Evolutionary conservation across 2,113 vertebrate genomes (phyloP).

Genomic region (Pedionomus torquatus): DNA sequence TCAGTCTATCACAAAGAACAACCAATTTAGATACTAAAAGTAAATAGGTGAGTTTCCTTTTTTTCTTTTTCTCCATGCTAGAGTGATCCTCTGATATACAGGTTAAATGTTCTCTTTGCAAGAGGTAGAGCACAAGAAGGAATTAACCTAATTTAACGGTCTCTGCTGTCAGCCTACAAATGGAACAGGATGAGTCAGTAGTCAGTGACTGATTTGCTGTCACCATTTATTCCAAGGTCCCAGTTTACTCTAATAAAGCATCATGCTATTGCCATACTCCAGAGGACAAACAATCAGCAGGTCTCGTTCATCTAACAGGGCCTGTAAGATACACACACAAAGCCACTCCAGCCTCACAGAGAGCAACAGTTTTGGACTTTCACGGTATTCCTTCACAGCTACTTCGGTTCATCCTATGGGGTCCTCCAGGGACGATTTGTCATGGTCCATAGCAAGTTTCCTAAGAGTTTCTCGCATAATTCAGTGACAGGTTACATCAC

Average conservation of each 20-base stretch:
- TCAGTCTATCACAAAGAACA: not conserved
- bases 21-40: not conserved
- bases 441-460: not conserved
- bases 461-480: not conserved
- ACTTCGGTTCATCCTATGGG: not conserved
- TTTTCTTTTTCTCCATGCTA: not conserved
- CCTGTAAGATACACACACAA: not conserved
- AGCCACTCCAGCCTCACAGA: not conserved
- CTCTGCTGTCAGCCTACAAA: not conserved
- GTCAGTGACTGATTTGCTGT: not conserved
- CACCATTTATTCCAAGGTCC: not conserved
- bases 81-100: not conserved
- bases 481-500: not conserved
- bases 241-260: not conserved
- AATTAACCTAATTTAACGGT: conserved; percentile 7
- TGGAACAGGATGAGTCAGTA: not conserved
- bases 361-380: not conserved
- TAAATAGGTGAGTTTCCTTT: not conserved
- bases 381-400: not conserved
- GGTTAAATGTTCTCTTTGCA: not conserved
- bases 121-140: not conserved
- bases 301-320: not conserved
- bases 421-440: not conserved
- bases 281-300: not conserved
- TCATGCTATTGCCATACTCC: not conserved